Percentiles rank a stretch among this genome's conserved stretches.
phyloP scores from a whole-genome alignment of 2,113 vertebrate species.

The Opisthocomus hoazin region DNA sequence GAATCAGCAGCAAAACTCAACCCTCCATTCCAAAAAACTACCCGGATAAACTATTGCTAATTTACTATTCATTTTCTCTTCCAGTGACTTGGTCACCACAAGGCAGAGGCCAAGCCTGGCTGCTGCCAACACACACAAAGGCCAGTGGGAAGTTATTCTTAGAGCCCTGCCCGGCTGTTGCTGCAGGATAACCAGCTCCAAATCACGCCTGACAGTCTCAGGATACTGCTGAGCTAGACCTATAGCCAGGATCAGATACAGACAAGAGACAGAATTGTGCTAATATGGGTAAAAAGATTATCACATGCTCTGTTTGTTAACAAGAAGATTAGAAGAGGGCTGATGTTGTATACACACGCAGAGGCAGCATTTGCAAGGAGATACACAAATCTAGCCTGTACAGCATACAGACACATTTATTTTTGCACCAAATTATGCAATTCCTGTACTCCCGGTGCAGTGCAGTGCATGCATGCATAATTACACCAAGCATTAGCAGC shows the following conservation, averaged over 20 bases:
- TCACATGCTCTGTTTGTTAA: background rate
- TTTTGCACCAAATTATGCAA: background rate
- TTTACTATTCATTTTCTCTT: background rate
- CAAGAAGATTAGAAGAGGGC: background rate
- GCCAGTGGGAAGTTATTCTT: constrained; percentile 49
- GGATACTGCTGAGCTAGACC: constrained; percentile 45
- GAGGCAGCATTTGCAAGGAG: background rate
- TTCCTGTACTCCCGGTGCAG: background rate
- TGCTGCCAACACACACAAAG: constrained; percentile 31
- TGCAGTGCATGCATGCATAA: background rate
- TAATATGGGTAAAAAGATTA: background rate
- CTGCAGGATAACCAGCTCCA: constrained; percentile 20
- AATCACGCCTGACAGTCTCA: constrained; percentile 22
- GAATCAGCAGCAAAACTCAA: background rate
- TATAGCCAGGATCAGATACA: background rate
- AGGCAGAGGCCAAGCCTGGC: constrained; percentile 24
- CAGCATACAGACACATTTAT: background rate
- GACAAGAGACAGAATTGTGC: constrained; percentile 18
- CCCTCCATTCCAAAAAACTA: background rate
- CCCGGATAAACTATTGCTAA: background rate
- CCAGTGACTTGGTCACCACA: background rate
- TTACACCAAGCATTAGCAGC: background rate
- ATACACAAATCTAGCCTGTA: background rate
- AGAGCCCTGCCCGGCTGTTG: constrained; percentile 22
- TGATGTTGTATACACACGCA: background rate